These are phyloP conservation scores for Spilosoma lubricipeda DNA, from an alignment of 2,888 invertebrate species.

Conservation along the genomic window DNA sequence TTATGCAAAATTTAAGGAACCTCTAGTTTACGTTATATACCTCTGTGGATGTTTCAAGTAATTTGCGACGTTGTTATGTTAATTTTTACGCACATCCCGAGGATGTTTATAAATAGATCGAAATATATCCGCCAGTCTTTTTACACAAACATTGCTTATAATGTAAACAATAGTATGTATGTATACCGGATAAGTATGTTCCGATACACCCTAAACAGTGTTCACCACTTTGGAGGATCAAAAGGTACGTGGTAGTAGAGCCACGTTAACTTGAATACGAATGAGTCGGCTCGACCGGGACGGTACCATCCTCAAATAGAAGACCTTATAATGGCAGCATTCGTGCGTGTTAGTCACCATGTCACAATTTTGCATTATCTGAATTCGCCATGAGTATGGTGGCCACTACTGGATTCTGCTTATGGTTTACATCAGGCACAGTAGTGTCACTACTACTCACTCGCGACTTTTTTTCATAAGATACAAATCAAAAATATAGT, in stretches of 20 bases:
- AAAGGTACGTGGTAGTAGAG: too few relatives aligned
- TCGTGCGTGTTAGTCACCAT: too few relatives aligned
- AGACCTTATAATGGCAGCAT: too few relatives aligned
- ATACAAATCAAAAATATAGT: neutral
- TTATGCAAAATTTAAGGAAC: neutral
- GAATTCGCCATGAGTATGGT: too few relatives aligned
- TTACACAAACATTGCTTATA: constrained; percentile 4
- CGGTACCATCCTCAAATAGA: too few relatives aligned
- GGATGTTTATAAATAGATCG: constrained; percentile 11
- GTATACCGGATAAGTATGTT: constrained; percentile 2
- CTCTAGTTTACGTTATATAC: neutral
- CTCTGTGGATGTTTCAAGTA: neutral
- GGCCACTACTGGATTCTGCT: too few relatives aligned
- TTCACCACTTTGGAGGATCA: too few relatives aligned
- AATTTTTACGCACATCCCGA: neutral
- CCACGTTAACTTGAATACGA: too few relatives aligned
- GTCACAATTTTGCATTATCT: too few relatives aligned
- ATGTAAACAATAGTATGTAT: neutral
- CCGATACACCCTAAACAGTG: neutral
- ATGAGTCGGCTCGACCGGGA: too few relatives aligned
- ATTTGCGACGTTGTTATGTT: neutral
- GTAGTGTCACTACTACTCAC: neutral
- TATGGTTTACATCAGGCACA: too few relatives aligned
- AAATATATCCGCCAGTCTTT: constrained; percentile 7
- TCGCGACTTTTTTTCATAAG: neutral